Base-by-base conservation (phyloP, 2,113 vertebrate species). In the Reinhardtius hippoglossoides region DNA sequence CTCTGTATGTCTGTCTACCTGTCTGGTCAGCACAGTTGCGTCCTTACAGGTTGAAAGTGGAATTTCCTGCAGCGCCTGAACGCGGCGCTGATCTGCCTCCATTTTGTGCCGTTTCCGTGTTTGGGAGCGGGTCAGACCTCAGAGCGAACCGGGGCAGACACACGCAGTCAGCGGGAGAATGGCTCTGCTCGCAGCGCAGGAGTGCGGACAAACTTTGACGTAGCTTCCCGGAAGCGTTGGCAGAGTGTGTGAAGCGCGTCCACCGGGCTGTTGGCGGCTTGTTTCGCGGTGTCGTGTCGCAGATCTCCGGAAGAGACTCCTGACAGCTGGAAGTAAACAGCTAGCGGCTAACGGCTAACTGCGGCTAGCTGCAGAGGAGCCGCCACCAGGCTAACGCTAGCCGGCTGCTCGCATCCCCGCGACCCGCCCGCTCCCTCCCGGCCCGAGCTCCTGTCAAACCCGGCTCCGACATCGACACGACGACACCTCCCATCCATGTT, bases 41-140 rank as follows among this genome's bases (percentile, higher is more conserved):
- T 52, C 20, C 6, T 20, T 15, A 4, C 40, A 42, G 12, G 40
- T 48, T 48, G 2, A 5, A 9, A 3, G 12, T 31, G 46, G 18
- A 52, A 67, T 37, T 56, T 68, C 66, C 66, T 2, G 31, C 31
- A 23, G 63, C 35, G 0, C 72, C 0, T 83, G 5, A 91, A 91
- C 74, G 84, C 85, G 72, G 10, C 88, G 14, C 62, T 9, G 23
- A 14, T 62, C 77, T 73, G 78, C 92, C 92, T 91, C 94, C 94
- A 94, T 95, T 95, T 95, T 95, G 94, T 92, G 79, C 65, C 46
- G 84, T 90, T 95, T 94, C 94, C 91, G 92, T 90, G 92, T 93
- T 93, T 82, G 83, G 15, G 78, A 83, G 77, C 44, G 89, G 82
- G 66, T 12, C 40, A 42, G 40, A 42, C 1, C 12, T 3, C 40